phyloP scores from a whole-genome alignment of 2,888 invertebrate genomes.

The Clitarchus hookeri region DNA sequence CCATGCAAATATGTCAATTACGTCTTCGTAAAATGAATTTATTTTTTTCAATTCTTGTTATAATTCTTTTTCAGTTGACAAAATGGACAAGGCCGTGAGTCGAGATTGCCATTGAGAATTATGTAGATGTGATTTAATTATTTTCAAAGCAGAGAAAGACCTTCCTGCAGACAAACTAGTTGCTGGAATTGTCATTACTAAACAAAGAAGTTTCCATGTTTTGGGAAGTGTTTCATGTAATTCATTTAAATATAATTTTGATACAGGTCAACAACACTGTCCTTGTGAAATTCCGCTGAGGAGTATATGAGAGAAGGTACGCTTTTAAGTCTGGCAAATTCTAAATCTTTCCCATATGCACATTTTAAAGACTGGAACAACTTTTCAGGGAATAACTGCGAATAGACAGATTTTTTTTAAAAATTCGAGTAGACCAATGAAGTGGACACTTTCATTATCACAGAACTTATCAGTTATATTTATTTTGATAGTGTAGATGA shows the following conservation, averaged over 20 bases:
- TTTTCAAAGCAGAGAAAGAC: conserved; percentile 24
- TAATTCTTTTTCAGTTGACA: conserved; percentile 10
- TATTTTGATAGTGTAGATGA: conserved; percentile 20
- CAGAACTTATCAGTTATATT: conserved; percentile 16
- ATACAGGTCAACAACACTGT: conserved; percentile 15
- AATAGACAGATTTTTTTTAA: not conserved
- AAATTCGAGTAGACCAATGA: conserved; percentile 19
- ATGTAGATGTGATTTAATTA: too few relatives aligned
- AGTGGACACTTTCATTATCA: not conserved
- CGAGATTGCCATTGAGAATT: not conserved
- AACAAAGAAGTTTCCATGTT: conserved; percentile 16
- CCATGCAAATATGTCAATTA: conserved; percentile 21
- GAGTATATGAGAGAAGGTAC: conserved; percentile 23
- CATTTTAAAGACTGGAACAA: not conserved
- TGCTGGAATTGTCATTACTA: conserved; percentile 20
- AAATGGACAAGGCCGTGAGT: conserved; percentile 20
- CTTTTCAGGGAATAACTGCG: not conserved
- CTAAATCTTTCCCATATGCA: conserved; percentile 18
- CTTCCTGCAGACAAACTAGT: not conserved
- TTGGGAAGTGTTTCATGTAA: not conserved
- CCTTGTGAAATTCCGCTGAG: not conserved
- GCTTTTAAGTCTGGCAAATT: not conserved
- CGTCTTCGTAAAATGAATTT: conserved; percentile 17
- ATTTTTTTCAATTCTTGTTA: too few relatives aligned
- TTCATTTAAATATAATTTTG: too few relatives aligned